These are phyloP conservation scores for Drosophila nr. perissopoda DNA, from an alignment of 2,888 invertebrate genomes.

Conservation along the genomic window DNA sequence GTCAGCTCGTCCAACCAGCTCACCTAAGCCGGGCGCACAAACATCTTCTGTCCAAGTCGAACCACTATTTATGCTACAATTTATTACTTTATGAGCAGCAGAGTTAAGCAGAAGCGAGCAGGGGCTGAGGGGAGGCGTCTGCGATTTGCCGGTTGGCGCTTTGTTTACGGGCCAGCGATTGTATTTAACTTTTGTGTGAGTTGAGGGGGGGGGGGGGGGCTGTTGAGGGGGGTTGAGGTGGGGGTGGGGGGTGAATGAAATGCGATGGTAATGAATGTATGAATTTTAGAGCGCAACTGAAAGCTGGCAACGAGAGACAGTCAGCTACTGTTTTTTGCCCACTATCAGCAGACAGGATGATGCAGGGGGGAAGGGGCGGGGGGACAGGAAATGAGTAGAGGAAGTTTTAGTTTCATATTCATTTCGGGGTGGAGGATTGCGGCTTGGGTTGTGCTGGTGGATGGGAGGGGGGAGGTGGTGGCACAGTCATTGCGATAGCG, in stretches of 20 bases:
- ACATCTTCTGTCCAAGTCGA: slow-evolving; percentile 59
- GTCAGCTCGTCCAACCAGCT: not conserved
- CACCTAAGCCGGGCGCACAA: slow-evolving; percentile 19
- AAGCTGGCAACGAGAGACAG: slow-evolving; percentile 73
- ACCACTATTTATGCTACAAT: slow-evolving; percentile 81
- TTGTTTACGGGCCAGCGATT: slow-evolving; percentile 78
- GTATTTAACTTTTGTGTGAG: slow-evolving; percentile 72
- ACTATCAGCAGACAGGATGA: slow-evolving; percentile 39
- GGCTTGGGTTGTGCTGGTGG: not conserved
- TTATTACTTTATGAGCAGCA: slow-evolving; percentile 81
- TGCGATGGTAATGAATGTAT: slow-evolving; percentile 83
- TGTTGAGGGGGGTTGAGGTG: not conserved
- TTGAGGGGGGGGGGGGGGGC: not conserved
- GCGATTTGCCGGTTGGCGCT: slow-evolving; percentile 40
- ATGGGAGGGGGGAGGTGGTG: not conserved
- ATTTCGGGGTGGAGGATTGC: slow-evolving; percentile 17
- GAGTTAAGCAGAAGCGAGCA: not conserved
- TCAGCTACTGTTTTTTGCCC: slow-evolving; percentile 72
- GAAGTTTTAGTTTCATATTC: slow-evolving; percentile 82
- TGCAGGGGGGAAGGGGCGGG: not conserved
- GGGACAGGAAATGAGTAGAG: slow-evolving; percentile 80
- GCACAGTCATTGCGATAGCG: slow-evolving; percentile 66
- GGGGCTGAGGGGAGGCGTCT: not conserved
- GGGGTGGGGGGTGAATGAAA: slow-evolving; percentile 60
- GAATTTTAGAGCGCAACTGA: slow-evolving; percentile 82